phyloP scores from a whole-genome alignment of 2,797 vertebrate species.

The Gymnodraco acuticeps region DNA sequence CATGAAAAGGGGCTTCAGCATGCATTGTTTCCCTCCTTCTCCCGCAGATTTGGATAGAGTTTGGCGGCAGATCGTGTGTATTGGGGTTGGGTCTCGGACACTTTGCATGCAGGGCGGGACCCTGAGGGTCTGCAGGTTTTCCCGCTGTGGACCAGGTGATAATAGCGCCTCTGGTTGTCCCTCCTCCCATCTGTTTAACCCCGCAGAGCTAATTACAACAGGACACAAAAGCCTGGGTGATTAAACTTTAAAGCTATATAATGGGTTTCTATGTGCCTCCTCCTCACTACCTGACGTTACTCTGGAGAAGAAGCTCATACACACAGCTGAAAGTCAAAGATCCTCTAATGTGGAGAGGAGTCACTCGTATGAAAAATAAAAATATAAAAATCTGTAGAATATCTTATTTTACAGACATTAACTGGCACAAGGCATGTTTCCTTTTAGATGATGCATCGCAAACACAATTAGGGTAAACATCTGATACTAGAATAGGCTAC shows the following conservation, averaged over 20 bases:
- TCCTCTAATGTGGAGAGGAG: rapidly evolving
- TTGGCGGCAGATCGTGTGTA: slow-evolving; percentile 54
- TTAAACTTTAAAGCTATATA: slow-evolving; percentile 42
- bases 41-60: slow-evolving; percentile 6
- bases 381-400: background rate
- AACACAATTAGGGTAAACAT: too few species aligned
- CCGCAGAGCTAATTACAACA: slow-evolving; percentile 61
- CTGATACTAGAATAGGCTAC: too few species aligned
- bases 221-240: slow-evolving; percentile 50
- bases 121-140: slow-evolving; percentile 56
- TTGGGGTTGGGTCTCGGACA: slow-evolving; percentile 11
- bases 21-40: background rate
- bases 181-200: slow-evolving; percentile 53
- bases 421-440: too few species aligned
- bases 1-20: background rate
- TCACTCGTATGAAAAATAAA: background rate
- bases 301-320: slow-evolving; percentile 24
- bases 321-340: slow-evolving; percentile 38
- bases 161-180: slow-evolving; percentile 60
- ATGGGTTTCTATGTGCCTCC: slow-evolving; percentile 35
- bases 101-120: slow-evolving; percentile 59
- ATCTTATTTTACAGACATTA: too few species aligned
- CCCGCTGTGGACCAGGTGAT: slow-evolving; percentile 70
- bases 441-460: too few species aligned
- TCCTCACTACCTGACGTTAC: background rate